Conservation (phyloP, 2,888 invertebrate genomes). For the Danaus chrysippus region DNA sequence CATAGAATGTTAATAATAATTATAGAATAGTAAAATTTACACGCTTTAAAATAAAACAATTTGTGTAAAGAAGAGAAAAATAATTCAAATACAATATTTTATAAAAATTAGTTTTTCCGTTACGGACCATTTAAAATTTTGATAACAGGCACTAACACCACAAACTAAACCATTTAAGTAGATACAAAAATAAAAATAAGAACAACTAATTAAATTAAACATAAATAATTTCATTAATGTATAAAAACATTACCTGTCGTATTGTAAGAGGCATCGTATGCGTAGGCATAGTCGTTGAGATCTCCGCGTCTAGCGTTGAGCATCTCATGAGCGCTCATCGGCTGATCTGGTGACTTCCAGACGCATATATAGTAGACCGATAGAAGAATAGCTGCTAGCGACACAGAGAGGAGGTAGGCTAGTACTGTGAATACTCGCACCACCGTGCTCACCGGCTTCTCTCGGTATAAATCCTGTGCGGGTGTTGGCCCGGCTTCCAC, state of each 20-base stretch:
- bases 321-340: constrained; percentile 45
- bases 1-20: too few species aligned
- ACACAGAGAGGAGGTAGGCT: constrained; percentile 90
- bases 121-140: too few species aligned
- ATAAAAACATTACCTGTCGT: constrained; percentile 34
- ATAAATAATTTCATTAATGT: background rate
- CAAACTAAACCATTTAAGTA: too few species aligned
- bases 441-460: constrained; percentile 66
- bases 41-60: too few species aligned
- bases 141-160: too few species aligned
- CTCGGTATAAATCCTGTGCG: constrained; percentile 58
- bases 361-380: constrained; percentile 90
- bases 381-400: constrained; percentile 89
- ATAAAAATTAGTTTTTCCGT: too few species aligned
- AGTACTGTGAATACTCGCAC: constrained; percentile 86
- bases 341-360: constrained; percentile 84
- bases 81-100: too few species aligned
- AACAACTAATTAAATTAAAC: too few species aligned
- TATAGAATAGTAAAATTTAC: too few species aligned
- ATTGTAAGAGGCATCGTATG: constrained; percentile 26
- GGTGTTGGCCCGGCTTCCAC: constrained; percentile 50
- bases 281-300: constrained; percentile 29
- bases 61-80: too few species aligned
- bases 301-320: constrained; percentile 39
- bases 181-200: too few species aligned